These are phyloP conservation scores for Watsonalla binaria DNA, from an alignment of 2,888 invertebrate species.

Conservation along the genomic window DNA sequence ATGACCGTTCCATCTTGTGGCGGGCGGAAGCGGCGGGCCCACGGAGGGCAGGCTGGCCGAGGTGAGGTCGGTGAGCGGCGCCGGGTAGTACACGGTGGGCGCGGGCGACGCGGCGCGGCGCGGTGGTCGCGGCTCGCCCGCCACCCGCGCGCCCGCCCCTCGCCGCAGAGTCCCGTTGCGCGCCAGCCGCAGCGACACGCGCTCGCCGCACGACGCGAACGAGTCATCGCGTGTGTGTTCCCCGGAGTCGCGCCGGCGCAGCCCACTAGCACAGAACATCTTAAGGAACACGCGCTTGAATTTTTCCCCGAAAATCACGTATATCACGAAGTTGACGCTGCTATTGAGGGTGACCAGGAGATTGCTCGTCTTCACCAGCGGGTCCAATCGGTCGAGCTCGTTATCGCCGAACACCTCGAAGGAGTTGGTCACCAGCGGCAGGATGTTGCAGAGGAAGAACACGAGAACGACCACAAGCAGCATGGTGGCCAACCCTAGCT, in stretches of 20 bases:
- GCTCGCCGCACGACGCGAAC: conserved; percentile 88
- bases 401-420: conserved; percentile 85
- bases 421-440: conserved; percentile 91
- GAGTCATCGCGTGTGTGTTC: conserved; percentile 88
- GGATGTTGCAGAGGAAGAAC: conserved; percentile 94
- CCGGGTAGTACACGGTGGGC: conserved; percentile 60
- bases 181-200: conserved; percentile 81
- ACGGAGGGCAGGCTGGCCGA: conserved; percentile 22
- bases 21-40: conserved; percentile 22
- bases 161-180: conserved; percentile 64
- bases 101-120: conserved; percentile 33
- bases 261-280: conserved; percentile 84
- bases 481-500: conserved; percentile 97
- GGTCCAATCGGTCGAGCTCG: conserved; percentile 71
- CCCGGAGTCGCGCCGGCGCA: conserved; percentile 81
- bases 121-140: conserved; percentile 20
- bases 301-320: conserved; percentile 98
- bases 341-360: conserved; percentile 97
- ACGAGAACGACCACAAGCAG: conserved; percentile 95
- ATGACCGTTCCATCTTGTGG: conserved; percentile 45
- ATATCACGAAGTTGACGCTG: conserved; percentile 98
- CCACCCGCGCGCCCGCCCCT: conserved; percentile 30
- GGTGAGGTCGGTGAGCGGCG: conserved; percentile 36
- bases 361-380: conserved; percentile 90
- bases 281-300: conserved; percentile 92